A percentile compares a stretch with the other conserved stretches of the same genome.
These are phyloP conservation scores for Chaetodon auriga DNA, from an alignment of 2,113 vertebrate species.

Conservation along the genomic window DNA sequence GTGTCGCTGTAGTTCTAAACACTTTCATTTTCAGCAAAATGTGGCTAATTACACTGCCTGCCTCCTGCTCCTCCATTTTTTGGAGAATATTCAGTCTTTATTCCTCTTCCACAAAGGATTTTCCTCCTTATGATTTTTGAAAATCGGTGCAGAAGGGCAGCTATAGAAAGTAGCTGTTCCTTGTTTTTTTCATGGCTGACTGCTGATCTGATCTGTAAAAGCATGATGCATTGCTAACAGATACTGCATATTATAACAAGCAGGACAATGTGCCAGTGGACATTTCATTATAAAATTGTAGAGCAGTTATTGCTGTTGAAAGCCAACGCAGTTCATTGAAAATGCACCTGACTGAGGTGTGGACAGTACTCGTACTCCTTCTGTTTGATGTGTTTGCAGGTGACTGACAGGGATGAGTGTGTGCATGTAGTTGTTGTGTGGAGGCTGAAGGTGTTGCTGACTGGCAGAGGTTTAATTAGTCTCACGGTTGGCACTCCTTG, in stretches of 20 bases:
- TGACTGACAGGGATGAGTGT: conserved; percentile 48
- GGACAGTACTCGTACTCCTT: not conserved
- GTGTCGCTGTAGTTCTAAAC: not conserved
- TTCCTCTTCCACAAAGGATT: not conserved
- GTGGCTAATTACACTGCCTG: not conserved
- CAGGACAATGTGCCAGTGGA: not conserved
- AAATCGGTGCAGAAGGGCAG: not conserved
- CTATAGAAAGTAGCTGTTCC: not conserved
- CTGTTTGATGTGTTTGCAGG: conserved; percentile 42
- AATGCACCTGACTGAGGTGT: conserved; percentile 33
- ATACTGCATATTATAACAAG: not conserved
- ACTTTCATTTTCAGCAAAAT: not conserved
- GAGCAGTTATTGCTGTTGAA: not conserved
- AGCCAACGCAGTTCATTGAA: conserved; percentile 23
- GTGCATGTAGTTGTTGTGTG: conserved; percentile 25
- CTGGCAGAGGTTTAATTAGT: conserved; percentile 60
- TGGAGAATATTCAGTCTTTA: not conserved
- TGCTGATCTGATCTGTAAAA: not conserved
- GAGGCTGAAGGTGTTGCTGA: conserved; percentile 18
- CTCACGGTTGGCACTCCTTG: conserved; percentile 63
- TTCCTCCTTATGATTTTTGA: not conserved
- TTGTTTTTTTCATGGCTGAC: not conserved
- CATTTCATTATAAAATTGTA: not conserved
- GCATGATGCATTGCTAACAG: not conserved
- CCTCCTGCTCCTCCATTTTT: not conserved